A percentile compares a stretch with the other conserved stretches of the same genome.
These are phyloP conservation scores for Amblyornis subalaris DNA, from an alignment of 2,113 vertebrate genomes.

Conservation along the genomic window DNA sequence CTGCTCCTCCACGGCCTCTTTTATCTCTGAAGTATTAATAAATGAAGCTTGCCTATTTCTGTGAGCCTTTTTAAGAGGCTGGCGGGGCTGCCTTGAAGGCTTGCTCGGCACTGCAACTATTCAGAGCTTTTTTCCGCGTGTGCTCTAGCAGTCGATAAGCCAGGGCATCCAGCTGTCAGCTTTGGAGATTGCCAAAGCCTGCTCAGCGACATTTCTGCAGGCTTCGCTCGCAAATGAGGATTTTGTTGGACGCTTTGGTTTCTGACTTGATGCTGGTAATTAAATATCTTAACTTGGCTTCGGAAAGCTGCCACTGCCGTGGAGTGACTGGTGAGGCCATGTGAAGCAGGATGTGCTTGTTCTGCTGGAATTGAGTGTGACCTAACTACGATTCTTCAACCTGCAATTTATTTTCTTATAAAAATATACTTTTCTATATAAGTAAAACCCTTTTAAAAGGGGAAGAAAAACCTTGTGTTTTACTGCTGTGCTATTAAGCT, in stretches of 20 bases:
- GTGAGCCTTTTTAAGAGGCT: conserved; percentile 5
- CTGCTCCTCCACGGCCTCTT: background rate
- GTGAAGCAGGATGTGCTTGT: conserved; percentile 10
- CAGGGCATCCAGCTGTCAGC: conserved; percentile 56
- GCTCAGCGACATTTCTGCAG: conserved; percentile 26
- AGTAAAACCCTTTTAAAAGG: background rate
- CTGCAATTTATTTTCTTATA: background rate
- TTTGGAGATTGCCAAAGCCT: conserved; percentile 34
- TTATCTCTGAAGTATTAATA: conserved; percentile 53
- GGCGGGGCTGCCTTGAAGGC: background rate
- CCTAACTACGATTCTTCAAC: background rate
- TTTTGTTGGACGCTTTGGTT: conserved; percentile 24
- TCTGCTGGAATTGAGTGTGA: conserved; percentile 13
- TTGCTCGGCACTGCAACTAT: conserved; percentile 16
- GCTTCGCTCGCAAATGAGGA: conserved; percentile 1
- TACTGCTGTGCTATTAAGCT: background rate
- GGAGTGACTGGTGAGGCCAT: background rate
- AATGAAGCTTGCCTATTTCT: conserved; percentile 20
- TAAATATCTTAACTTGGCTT: conserved; percentile 47
- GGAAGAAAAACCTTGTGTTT: background rate
- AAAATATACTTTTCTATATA: background rate
- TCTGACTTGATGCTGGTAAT: conserved; percentile 48
- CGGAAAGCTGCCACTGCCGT: background rate
- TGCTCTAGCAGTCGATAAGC: conserved; percentile 41
- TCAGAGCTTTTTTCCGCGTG: background rate